These are phyloP conservation scores for Anolis carolinensis DNA, from an alignment of 2,113 vertebrate species.

Conservation along the genomic window DNA sequence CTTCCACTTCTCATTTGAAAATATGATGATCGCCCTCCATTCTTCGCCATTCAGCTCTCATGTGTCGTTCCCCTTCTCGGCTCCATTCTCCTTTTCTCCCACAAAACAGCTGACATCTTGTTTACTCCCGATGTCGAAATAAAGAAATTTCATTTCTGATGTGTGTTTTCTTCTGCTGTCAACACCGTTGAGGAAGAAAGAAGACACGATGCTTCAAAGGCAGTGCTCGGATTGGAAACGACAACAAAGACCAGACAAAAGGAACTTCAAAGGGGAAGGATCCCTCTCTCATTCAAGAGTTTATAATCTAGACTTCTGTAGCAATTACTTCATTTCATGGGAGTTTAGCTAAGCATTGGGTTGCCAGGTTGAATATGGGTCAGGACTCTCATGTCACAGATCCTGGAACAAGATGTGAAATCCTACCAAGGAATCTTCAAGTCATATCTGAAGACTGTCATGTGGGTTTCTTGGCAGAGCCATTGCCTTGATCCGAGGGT, in stretches of 20 bases:
- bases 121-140: constrained; percentile 34
- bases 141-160: constrained; percentile 31
- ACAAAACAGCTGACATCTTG: constrained; percentile 23
- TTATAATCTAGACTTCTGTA: neutral
- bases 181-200: neutral
- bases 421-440: no score
- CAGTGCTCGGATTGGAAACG: neutral
- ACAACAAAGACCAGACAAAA: constrained; percentile 10
- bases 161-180: constrained; percentile 31
- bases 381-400: no score
- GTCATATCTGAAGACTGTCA: no score
- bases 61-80: neutral
- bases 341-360: neutral
- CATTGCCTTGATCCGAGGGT: no score
- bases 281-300: neutral
- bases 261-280: neutral
- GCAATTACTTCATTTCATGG: neutral
- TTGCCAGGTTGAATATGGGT: no score
- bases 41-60: neutral
- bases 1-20: neutral
- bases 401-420: no score
- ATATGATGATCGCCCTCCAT: neutral
- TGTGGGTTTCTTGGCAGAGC: no score
- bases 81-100: neutral
- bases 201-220: constrained; percentile 16